Evolutionary conservation across 2,888 invertebrate species (phyloP), one percentile per base, ranked within the genome.

Genomic region (Dynastes maya): DNA sequence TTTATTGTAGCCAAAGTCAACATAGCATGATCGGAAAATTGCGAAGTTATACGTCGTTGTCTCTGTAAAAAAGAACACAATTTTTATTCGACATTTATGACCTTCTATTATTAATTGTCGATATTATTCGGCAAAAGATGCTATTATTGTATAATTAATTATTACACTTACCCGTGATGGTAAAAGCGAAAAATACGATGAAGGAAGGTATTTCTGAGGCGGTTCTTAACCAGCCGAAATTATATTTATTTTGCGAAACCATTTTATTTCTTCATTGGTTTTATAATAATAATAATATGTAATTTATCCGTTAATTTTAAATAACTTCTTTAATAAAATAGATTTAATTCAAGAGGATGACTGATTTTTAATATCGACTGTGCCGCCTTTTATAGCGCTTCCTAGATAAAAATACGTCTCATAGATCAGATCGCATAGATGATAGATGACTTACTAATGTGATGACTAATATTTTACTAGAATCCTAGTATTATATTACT

Each of bases 1-100:
- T 45, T 67, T 67, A 32, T 67, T 40, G 16, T 67, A 67, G 16
- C 67, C 67, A 40, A 67, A 67, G n/a, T 67, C 67, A n/a, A 67
- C 45, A 67, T 67, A 67, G 16, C 67, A 67, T 2, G 67, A 67
- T 9, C 67, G 67, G 45, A 45, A 67, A 2, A 67, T 67, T 3
- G 67, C 9, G 22, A 67, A 67, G 45, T 67, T 67, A n/a, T 67
- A 67, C 2, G 67, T 67, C 8, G 67, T 67, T 2, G 67, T 67
- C 9, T 67, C 67, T 67, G 45, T 0, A 67, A 32, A 58, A 58
- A 27, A 58, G 27, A 3, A 58, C 11, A 9, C n/a, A 3, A 16
- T 9, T 58, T 16, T 22, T 22, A 22, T 22, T 22, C 22, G 22
- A 22, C 22, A 22, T 22, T 22, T 22, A 22, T 1, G 22, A 22